Evolutionary conservation across 64 coral and sea anemone species (phyloP).

Genomic region (Montipora foliosa): DNA sequence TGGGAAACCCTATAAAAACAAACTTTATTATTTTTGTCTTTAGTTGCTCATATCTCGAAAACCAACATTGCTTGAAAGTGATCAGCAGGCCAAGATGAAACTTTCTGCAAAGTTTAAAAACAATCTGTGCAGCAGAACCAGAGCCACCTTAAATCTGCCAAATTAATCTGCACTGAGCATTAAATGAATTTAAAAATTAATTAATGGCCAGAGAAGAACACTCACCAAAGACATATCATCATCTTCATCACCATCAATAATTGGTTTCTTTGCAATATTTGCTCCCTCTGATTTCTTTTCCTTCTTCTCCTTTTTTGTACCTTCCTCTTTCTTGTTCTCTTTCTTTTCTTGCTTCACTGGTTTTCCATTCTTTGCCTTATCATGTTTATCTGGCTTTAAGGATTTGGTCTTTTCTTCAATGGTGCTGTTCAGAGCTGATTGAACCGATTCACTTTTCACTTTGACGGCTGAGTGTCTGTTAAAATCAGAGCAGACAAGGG

Average conservation of each 20-base stretch:
- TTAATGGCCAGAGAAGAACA: not conserved
- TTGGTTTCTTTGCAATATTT: conserved; percentile 36
- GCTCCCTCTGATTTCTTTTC: conserved; percentile 25
- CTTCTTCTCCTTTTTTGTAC: conserved; percentile 45
- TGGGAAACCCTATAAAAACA: too few species aligned
- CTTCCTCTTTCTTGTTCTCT: conserved; percentile 10
- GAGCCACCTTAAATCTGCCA: too few species aligned
- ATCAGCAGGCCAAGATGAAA: too few species aligned
- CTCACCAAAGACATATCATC: conserved; percentile 65
- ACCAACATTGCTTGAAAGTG: too few species aligned
- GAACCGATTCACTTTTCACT: not conserved
- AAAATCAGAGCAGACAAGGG: not conserved
- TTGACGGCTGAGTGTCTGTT: conserved; percentile 5
- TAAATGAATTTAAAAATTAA: not conserved
- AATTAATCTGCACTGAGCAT: too few species aligned
- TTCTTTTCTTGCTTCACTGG: not conserved
- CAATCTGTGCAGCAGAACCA: too few species aligned
- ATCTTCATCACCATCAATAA: conserved; percentile 26
- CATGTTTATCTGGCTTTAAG: not conserved
- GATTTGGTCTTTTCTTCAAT: not conserved
- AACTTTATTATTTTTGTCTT: too few species aligned
- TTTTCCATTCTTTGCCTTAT: conserved; percentile 34
- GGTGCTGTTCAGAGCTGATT: conserved; percentile 20
- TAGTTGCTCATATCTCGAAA: too few species aligned
- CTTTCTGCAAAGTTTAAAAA: too few species aligned